Conservation (phyloP, 2,797 vertebrate species). For the Mycteria americana region DNA sequence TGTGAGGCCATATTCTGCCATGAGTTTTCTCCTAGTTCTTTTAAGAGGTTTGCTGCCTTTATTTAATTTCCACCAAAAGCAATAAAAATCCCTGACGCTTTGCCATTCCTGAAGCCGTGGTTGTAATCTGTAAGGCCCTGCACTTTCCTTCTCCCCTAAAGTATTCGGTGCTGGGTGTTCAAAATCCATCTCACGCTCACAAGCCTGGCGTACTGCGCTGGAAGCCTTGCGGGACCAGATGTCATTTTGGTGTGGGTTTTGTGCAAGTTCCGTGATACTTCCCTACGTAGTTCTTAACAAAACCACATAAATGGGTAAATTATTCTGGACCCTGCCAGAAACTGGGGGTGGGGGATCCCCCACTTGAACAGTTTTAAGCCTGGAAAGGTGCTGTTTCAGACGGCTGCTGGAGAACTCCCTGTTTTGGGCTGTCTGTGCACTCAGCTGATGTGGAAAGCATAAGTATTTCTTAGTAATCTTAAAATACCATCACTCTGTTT, state of each 20-base stretch:
- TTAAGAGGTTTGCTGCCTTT: neutral
- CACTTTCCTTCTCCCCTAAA: neutral
- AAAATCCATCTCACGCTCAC: neutral
- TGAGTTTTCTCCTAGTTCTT: neutral
- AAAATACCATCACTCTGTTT: neutral
- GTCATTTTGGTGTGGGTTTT: neutral
- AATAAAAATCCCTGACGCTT: neutral
- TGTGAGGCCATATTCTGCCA: constrained; percentile 6
- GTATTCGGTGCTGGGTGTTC: neutral
- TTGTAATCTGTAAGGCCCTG: neutral
- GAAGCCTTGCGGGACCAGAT: neutral
- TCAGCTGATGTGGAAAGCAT: neutral
- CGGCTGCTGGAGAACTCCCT: neutral
- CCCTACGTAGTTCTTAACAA: neutral
- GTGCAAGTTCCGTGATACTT: neutral
- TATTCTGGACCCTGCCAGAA: neutral
- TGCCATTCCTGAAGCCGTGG: neutral
- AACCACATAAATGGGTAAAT: neutral
- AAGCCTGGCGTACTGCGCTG: fast-evolving
- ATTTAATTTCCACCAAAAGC: constrained; percentile 6
- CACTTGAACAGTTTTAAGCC: neutral
- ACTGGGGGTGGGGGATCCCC: neutral
- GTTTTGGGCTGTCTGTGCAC: neutral
- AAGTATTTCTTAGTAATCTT: neutral
- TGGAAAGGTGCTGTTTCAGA: neutral